A percentile compares a stretch with the other conserved stretches of the same genome.
These are phyloP conservation scores for Bombus ignitus DNA, from an alignment of 1,140 invertebrate genomes.

Conservation along the genomic window DNA sequence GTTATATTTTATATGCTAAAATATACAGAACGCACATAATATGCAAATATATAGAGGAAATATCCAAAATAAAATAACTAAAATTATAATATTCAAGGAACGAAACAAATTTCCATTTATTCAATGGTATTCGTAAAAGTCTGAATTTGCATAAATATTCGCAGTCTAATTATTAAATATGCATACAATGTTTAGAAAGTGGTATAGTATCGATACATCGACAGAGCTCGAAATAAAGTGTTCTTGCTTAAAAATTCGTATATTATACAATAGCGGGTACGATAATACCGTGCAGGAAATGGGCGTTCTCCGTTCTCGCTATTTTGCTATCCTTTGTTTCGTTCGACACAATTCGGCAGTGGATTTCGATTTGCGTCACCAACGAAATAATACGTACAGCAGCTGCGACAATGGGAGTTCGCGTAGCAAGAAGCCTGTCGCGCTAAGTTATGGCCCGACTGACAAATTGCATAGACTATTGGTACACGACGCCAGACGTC, in stretches of 20 bases:
- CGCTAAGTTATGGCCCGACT: constrained; percentile 9
- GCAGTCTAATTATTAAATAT: background rate
- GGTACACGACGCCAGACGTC: background rate
- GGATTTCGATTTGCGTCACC: constrained; percentile 24
- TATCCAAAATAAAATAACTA: background rate
- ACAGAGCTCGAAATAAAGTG: too few relatives aligned
- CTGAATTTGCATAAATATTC: background rate
- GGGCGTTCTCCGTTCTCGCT: background rate
- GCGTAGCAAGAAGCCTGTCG: constrained; percentile 34
- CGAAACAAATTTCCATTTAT: too few relatives aligned
- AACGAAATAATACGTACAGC: constrained; percentile 28
- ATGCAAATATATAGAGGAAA: too few relatives aligned
- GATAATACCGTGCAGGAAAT: background rate
- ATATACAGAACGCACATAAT: too few relatives aligned
- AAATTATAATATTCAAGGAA: background rate
- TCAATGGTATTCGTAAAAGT: too few relatives aligned
- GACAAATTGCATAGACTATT: constrained; percentile 3
- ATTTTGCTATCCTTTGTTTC: background rate
- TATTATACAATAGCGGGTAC: background rate
- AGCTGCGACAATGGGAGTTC: constrained; percentile 22
- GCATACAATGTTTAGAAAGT: too few relatives aligned
- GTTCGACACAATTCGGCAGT: constrained; percentile 1
- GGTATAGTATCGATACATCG: too few relatives aligned
- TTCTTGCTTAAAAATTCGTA: background rate
- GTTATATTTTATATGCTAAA: too few relatives aligned